These are phyloP conservation scores for Dasypus novemcinctus DNA, from an alignment of 2,113 vertebrate genomes.

Conservation along the genomic window DNA sequence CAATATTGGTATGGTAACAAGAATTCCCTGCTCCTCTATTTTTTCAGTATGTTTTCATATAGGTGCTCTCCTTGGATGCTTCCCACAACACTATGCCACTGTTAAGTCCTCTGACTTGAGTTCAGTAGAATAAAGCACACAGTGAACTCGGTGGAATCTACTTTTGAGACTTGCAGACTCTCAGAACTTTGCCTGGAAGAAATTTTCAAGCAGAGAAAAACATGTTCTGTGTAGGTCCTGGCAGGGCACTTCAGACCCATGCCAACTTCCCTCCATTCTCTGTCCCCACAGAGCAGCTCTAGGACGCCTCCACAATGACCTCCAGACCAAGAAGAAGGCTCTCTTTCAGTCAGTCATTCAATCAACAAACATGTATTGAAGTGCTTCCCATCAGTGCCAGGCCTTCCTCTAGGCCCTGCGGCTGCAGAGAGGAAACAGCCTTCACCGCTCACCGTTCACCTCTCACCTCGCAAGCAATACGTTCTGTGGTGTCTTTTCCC, in stretches of 20 bases:
- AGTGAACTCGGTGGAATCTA: constrained; percentile 40
- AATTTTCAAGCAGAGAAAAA: constrained; percentile 55
- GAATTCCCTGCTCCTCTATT: background rate
- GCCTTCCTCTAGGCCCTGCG: background rate
- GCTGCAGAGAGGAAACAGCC: constrained; percentile 1
- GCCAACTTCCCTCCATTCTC: constrained; percentile 49
- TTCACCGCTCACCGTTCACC: background rate
- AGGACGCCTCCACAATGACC: background rate
- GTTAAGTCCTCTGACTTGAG: constrained; percentile 38
- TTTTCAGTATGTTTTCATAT: constrained; percentile 24
- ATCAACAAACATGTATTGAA: constrained; percentile 43
- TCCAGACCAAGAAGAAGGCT: constrained; percentile 52
- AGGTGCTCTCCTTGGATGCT: constrained; percentile 34
- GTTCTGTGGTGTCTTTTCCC: constrained; percentile 41
- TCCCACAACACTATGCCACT: background rate
- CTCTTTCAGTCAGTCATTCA: constrained; percentile 59
- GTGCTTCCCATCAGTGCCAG: background rate
- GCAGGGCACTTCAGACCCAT: background rate
- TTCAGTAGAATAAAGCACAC: constrained; percentile 43
- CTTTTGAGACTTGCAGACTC: constrained; percentile 37
- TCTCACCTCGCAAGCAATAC: background rate
- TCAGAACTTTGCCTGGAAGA: constrained; percentile 51
- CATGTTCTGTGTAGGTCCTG: constrained; percentile 38
- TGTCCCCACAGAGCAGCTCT: constrained; percentile 14
- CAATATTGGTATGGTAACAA: constrained; percentile 7